phyloP scores from a whole-genome alignment of 2,113 vertebrate genomes.

The Opisthocomus hoazin region DNA sequence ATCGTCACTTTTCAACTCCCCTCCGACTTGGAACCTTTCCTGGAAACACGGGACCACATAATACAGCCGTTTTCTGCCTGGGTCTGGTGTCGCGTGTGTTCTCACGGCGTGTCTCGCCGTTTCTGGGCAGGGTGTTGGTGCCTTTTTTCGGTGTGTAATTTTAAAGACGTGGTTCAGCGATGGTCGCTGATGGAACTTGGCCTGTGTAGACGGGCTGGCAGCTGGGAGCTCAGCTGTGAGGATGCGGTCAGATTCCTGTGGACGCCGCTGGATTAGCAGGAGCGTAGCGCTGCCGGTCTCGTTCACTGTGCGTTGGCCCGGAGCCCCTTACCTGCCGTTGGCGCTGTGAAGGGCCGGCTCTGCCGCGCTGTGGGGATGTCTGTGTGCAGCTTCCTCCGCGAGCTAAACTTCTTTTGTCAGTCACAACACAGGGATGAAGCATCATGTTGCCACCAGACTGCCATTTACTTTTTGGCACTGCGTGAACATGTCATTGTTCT shows the following conservation, averaged over 20 bases:
- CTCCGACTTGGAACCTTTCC: background rate
- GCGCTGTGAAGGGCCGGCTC: background rate
- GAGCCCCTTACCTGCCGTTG: background rate
- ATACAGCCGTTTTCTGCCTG: background rate
- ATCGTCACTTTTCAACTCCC: background rate
- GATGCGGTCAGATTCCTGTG: background rate
- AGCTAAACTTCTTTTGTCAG: slow-evolving; percentile 11
- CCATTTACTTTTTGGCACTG: slow-evolving; percentile 6
- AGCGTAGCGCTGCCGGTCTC: background rate
- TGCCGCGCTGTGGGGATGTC: background rate
- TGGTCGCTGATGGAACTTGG: background rate
- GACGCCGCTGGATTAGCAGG: background rate
- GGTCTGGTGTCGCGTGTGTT: background rate
- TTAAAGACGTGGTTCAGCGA: background rate
- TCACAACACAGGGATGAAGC: background rate
- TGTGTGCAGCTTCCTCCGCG: background rate
- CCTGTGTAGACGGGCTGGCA: rapidly evolving
- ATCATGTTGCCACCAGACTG: slow-evolving; percentile 5
- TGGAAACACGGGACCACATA: background rate
- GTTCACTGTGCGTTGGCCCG: rapidly evolving
- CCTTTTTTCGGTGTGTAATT: background rate
- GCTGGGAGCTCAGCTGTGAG: background rate
- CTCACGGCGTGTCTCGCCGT: rapidly evolving
- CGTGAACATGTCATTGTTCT: background rate
- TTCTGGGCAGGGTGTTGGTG: background rate